Evolutionary conservation across 2,113 vertebrate species (phyloP).

Genomic region (Terrapene triunguis): DNA sequence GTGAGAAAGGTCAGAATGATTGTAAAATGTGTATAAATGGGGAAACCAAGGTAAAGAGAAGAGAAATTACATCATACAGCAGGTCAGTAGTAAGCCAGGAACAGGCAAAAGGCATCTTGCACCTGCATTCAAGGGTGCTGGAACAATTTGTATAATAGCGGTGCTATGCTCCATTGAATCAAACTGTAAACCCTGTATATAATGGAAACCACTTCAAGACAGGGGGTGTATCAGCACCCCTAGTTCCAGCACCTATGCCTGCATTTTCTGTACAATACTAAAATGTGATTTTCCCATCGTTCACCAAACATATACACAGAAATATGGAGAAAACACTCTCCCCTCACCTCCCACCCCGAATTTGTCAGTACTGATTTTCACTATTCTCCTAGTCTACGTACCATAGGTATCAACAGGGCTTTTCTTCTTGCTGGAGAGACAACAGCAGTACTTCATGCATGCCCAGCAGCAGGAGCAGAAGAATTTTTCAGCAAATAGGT

Average conservation of each 20-base stretch:
- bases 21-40: neutral
- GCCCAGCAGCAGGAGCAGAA: neutral
- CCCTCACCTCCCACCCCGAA: neutral
- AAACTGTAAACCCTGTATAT: too few species aligned
- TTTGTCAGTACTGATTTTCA: neutral
- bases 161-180: too few species aligned
- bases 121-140: rapidly evolving
- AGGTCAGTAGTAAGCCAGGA: neutral
- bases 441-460: neutral
- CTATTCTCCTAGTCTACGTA: neutral
- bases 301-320: neutral
- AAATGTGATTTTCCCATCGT: rapidly evolving
- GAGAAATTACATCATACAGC: neutral
- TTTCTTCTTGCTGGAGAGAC: neutral
- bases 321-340: neutral
- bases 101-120: neutral
- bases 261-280: neutral
- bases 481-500: neutral
- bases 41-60: neutral
- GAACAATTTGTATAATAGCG: too few species aligned
- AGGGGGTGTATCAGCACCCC: too few species aligned
- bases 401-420: neutral
- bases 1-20: neutral
- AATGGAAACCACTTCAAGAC: too few species aligned
- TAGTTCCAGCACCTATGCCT: too few species aligned